Evolutionary conservation across 2,888 invertebrate genomes (phyloP), one percentile per base, ranked within the genome.

Genomic region (Dilophus febrilis): DNA sequence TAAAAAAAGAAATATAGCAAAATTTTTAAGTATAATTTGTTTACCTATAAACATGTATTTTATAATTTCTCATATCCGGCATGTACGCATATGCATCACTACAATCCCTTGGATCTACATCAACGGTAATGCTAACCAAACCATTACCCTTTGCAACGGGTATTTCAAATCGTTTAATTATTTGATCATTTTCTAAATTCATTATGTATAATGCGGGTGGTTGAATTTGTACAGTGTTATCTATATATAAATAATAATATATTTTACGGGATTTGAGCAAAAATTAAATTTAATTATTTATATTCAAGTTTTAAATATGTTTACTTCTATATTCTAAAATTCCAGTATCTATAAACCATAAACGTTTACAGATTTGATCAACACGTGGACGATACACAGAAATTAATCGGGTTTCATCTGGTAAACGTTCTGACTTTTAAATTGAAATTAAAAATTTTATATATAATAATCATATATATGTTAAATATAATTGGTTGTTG

Each of bases 301-400:
- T 22, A 8, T 22, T 22, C 8, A 22, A 18, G 1, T 35, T 4
- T 13, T 8, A 44, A 13, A 50, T 52, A 8, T 47, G 51, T 52
- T 64, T 56, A 70, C 80, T 69, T 38, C 74, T 70, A 50, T 75
- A 68, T 54, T 83, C 79, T 40, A 78, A 54, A 29, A 76, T 55
- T 2, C 85, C 85, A 0, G 80, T 79, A 51, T 85, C 85, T 2
- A 84, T 70, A 52, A 80, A 76, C 85, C 85, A 86, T 2, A 86
- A 63, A 5, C 84, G 61, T 33, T 76, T 72, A 48, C 84, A 86
- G 8, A 22, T 22, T 1, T 44, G 50, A 53, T 86, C 86, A 0
- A 77, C 70, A 11, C 70, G 66, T 1, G 79, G 71, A 33, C 85
- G 65, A 54, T 83, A 83, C 3, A 82, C 77, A 1, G 77, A 83